Evolutionary conservation across 2,797 vertebrate genomes (phyloP), one percentile per base, ranked within the genome.

Genomic region (Ptychobarbus kaznakovi): DNA sequence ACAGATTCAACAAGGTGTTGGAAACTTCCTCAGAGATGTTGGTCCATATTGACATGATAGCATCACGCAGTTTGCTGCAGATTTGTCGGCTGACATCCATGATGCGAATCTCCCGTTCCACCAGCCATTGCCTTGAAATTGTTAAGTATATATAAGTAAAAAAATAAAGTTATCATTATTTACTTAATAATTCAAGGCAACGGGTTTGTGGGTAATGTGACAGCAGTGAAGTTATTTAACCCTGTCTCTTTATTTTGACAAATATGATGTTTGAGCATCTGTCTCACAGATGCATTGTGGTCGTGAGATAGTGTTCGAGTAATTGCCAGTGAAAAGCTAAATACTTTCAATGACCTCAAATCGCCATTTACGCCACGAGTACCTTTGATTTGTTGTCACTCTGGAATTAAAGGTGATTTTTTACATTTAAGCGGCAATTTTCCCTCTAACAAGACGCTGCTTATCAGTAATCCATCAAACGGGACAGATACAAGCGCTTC

Each of bases 391-490:
- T 73, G 69, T 74, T 82, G 81, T 75, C 81, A 83, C 12, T 12
- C 28, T 28, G 22, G 56, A 83, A 83, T 65, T 46, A 74, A 65
- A 75, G 13, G 42, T 2, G 28, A 83, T 83, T 65, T 74, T 83
- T 83, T 70, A 83, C 70, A 75, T 83, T 83, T 83, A 83, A 65
- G 81, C 4, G 5, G 12, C 70, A 35, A 65, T 83, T 49, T 83
- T 83, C 56, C n/a, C 8, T 83, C 42, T 65, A 74, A 83, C 70
- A 74, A 63, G 28, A 83, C 0, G 12, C 40, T 32, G 81, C 56
- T 74, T 83, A 28, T 83, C 70, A 83, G 56, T 20, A 35, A 83
- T 83, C 56, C 81, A 83, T 83, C 70, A 75, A 32, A 65, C 7
- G 20, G 32, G 81, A 74, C 56, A 83, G 28, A 82, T 49, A 74